Conservation (phyloP, 2,113 vertebrate species). For the Myotis davidii region DNA sequence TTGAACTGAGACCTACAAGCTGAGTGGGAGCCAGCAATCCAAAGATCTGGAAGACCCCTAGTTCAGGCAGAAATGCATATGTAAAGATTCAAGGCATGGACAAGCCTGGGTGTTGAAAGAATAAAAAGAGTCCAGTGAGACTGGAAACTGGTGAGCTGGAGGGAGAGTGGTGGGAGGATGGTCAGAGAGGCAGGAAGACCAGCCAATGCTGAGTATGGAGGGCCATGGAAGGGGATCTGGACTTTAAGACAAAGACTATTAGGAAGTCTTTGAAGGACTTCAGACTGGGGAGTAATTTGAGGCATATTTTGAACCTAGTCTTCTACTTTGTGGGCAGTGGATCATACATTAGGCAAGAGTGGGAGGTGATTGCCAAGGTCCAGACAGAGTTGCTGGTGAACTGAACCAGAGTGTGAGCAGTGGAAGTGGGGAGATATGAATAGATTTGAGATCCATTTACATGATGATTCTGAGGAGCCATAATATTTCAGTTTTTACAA, state of each 20-base stretch:
- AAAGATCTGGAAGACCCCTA: neutral
- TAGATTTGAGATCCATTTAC: neutral
- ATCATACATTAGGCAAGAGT: neutral
- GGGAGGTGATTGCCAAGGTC: neutral
- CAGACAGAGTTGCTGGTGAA: neutral
- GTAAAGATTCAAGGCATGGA: neutral
- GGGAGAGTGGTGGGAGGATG: neutral
- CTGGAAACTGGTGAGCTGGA: neutral
- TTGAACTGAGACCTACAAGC: neutral
- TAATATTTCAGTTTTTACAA: neutral
- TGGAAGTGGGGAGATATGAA: neutral
- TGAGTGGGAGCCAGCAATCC: neutral
- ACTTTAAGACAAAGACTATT: neutral
- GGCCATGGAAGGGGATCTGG: neutral
- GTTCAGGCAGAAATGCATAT: neutral
- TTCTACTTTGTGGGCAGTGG: neutral
- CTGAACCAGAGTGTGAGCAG: neutral
- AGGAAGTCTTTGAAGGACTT: neutral
- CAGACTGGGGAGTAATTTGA: neutral
- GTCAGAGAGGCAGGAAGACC: neutral
- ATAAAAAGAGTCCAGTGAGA: neutral
- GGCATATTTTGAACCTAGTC: neutral
- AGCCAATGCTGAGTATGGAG: neutral
- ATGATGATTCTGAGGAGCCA: neutral
- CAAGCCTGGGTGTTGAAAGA: neutral